A percentile compares a stretch with the other conserved stretches of the same genome.
Conservation (phyloP, 2,113 vertebrate species). For the Neolamprologus modestus region DNA sequence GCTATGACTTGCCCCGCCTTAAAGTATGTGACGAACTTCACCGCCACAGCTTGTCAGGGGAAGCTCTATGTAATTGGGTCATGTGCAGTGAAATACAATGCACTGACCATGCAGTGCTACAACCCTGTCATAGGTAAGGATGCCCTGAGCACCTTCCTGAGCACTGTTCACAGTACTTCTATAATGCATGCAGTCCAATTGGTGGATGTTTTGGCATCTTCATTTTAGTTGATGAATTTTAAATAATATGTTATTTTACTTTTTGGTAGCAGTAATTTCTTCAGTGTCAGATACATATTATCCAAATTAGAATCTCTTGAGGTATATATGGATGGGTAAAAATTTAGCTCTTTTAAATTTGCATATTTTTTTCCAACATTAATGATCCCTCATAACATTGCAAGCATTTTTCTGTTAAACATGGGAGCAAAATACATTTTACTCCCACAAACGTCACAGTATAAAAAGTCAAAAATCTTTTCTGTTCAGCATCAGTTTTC, state of each 20-base stretch:
- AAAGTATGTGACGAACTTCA: slow-evolving; percentile 95
- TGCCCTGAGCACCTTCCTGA: not conserved
- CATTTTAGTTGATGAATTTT: not conserved
- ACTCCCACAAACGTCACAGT: not conserved
- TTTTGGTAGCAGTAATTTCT: not conserved
- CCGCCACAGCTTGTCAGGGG: slow-evolving; percentile 77
- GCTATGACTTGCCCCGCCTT: slow-evolving; percentile 75
- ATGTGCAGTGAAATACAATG: slow-evolving; percentile 92
- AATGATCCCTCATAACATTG: not conserved
- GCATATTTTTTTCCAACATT: not conserved
- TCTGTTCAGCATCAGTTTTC: not conserved
- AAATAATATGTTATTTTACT: not conserved
- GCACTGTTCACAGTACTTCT: not conserved
- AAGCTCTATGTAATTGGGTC: slow-evolving; percentile 94
- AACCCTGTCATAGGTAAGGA: slow-evolving; percentile 85
- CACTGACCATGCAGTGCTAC: slow-evolving; percentile 94
- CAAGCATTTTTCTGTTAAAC: not conserved
- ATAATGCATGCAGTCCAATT: not conserved
- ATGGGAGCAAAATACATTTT: not conserved
- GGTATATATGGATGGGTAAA: not conserved
- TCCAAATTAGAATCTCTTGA: not conserved
- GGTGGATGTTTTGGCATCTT: not conserved
- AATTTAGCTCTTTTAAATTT: not conserved
- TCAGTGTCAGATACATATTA: not conserved
- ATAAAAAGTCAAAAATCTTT: not conserved